Conservation (phyloP, 2,797 vertebrate species). For the Scomberomorus guttatus region DNA sequence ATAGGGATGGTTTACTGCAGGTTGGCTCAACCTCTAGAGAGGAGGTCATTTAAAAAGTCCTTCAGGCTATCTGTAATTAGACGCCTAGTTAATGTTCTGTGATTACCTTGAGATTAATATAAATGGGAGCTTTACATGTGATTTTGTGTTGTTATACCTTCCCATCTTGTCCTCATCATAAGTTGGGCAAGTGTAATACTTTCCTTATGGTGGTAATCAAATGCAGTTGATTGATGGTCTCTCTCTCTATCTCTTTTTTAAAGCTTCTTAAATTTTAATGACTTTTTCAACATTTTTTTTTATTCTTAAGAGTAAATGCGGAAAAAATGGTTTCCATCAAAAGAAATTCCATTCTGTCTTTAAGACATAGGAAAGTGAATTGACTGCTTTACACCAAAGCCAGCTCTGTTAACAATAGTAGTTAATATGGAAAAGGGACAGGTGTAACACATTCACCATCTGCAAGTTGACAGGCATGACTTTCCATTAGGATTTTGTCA, state of each 20-base stretch:
- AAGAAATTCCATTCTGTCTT: not conserved
- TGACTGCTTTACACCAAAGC: constrained; percentile 20
- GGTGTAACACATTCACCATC: constrained; percentile 61
- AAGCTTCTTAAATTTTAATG: constrained; percentile 12
- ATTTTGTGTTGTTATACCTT: constrained; percentile 24
- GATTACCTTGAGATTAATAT: constrained; percentile 68
- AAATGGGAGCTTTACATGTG: constrained; percentile 25
- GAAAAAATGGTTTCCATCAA: not conserved
- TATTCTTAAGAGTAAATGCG: not conserved
- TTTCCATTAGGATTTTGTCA: constrained; percentile 71
- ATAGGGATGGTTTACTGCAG: constrained; percentile 65
- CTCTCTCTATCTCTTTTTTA: not conserved
- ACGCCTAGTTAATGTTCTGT: constrained; percentile 55
- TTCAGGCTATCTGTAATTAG: constrained; percentile 71
- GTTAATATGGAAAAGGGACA: constrained; percentile 62
- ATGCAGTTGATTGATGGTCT: constrained; percentile 16
- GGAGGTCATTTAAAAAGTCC: constrained; percentile 57
- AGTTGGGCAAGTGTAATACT: constrained; percentile 8
- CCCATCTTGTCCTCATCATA: constrained; percentile 4
- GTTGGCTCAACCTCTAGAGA: constrained; percentile 59
- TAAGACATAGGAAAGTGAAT: constrained; percentile 23
- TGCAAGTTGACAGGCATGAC: constrained; percentile 64
- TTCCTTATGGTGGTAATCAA: constrained; percentile 6
- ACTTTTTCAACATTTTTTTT: constrained; percentile 2
- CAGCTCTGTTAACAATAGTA: constrained; percentile 37